Percentiles rank a stretch among this genome's conserved stretches.
Conservation (phyloP, 1,140 invertebrate species). For the Cecropterus lyciades region DNA sequence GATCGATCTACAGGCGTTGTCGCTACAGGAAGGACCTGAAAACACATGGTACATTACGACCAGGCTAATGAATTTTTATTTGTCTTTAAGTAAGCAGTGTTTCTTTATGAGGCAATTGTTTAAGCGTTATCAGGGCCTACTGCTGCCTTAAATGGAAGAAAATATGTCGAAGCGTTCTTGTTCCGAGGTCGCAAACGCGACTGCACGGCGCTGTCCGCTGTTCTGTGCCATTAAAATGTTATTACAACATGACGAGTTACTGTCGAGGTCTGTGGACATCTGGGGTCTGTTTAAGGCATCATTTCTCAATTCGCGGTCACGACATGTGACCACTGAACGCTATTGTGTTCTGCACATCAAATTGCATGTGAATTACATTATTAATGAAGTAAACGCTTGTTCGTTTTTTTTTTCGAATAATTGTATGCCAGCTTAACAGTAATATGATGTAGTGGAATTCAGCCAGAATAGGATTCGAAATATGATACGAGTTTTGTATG, state of each 20-base stretch:
- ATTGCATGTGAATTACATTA: too few species aligned
- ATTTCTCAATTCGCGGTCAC: conserved; percentile 20
- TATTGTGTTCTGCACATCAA: background rate
- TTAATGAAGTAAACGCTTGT: too few species aligned
- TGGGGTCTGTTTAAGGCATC: conserved; percentile 36
- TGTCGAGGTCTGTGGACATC: conserved; percentile 45
- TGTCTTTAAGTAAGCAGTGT: conserved; percentile 4
- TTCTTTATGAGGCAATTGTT: conserved; percentile 50
- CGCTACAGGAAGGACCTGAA: conserved; percentile 8
- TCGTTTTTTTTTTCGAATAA: too few species aligned
- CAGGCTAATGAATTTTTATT: conserved; percentile 16
- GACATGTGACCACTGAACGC: conserved; percentile 2
- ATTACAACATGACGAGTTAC: conserved; percentile 49
- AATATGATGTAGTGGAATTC: too few species aligned
- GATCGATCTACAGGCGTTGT: background rate
- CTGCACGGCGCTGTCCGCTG: conserved; percentile 38
- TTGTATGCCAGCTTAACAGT: too few species aligned
- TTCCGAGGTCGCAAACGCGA: conserved; percentile 55
- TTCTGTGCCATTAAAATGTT: conserved; percentile 33
- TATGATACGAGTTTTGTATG: too few species aligned
- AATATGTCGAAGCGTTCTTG: conserved; percentile 39
- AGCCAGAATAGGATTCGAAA: too few species aligned
- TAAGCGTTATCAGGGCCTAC: conserved; percentile 62
- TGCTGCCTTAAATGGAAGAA: conserved; percentile 65
- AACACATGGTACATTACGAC: background rate